Conservation (phyloP, 2,888 invertebrate genomes). For the Drosophila birchii region DNA sequence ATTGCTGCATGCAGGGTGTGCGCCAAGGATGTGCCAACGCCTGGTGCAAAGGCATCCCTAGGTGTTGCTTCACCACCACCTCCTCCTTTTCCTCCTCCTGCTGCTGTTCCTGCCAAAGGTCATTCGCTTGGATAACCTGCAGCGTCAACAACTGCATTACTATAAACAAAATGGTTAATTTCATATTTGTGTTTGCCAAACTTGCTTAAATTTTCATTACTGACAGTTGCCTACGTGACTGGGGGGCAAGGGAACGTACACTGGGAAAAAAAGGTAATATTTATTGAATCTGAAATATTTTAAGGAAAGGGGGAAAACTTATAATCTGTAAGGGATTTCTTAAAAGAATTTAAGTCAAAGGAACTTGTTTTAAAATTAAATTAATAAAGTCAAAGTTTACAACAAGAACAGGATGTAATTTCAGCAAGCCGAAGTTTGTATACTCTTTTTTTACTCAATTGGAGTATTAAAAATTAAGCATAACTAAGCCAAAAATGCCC, state of each 20-base stretch:
- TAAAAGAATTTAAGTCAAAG: no score
- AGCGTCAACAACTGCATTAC: conserved; percentile 34
- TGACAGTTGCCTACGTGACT: conserved; percentile 54
- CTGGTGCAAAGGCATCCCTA: not conserved
- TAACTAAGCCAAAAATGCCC: not conserved
- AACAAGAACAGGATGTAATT: not conserved
- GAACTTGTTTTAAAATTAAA: not conserved
- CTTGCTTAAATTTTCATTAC: conserved; percentile 57
- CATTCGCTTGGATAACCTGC: conserved; percentile 15
- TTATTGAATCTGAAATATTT: not conserved
- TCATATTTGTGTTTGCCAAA: conserved; percentile 57
- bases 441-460: not conserved
- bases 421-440: not conserved
- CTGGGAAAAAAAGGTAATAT: not conserved
- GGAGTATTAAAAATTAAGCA: not conserved
- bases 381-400: no score
- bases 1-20: not conserved
- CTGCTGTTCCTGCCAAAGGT: conserved; percentile 21
- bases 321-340: not conserved
- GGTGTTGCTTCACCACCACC: not conserved
- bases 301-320: not conserved
- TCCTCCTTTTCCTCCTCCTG: not conserved
- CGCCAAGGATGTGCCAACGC: not conserved
- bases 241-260: not conserved
- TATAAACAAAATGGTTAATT: conserved; percentile 64